Base-by-base conservation (phyloP, 2,888 invertebrate genomes). In the Drosophila paucipuncta region DNA sequence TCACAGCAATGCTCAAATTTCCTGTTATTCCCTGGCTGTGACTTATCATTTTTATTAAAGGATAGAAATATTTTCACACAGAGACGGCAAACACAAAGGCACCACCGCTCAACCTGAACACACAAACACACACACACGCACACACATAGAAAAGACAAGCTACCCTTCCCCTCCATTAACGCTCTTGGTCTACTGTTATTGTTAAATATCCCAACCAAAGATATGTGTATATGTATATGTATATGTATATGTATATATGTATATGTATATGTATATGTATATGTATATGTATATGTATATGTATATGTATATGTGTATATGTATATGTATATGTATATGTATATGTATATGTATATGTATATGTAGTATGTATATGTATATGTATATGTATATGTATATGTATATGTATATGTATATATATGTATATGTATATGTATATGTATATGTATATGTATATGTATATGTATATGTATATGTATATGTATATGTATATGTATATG, bases 11-110 rank as follows among this genome's bases (percentile, higher is more conserved):
- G 33, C 65, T 61, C 65, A 68, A 53, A 78, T 67, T 68, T 58
- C 63, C 61, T 69, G 69, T 67, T 70, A 80, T 80, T 78, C 68
- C 73, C 80, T 57, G 63, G 54, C 78, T 80, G 70, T 82, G 80
- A 82, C 80, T 82, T 82, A 82, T 80, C 82, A 82, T 78, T 82
- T 80, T 82, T 80, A 82, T 80, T 80, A 73, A 82, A 80, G 77
- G 77, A 77, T 74, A 74, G 71, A 82, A 79, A 81, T 79, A 82
- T 82, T 81, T 82, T 79, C 70, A 76, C 77, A 71, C 67, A 71
- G 79, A 70, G 47, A 57, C 63, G 68, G 57, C 79, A 71, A 73
- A 66, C 77, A 77, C 77, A 80, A 76, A 73, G 69, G 73, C 68
- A 37, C 18, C 47, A 37, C 65, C 43, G 43, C 31, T 11, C 33